A percentile compares a stretch with the other conserved stretches of the same genome.
Conservation (phyloP, 2,888 invertebrate genomes). For the Macrosoma leucophasiata region DNA sequence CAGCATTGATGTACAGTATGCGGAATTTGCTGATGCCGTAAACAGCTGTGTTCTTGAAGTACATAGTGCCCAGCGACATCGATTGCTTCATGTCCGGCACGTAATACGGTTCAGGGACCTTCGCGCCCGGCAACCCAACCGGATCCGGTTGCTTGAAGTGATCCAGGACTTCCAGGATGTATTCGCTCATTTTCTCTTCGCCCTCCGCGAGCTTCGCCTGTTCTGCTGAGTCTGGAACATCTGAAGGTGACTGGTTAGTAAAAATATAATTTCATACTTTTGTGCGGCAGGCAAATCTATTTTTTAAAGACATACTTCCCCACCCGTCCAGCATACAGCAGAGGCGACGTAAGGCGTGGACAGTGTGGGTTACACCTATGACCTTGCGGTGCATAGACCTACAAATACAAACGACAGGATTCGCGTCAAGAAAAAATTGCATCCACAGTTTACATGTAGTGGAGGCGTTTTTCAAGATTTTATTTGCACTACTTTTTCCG, state of each 20-base stretch:
- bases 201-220: conserved; percentile 45
- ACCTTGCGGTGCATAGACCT: too few relatives aligned
- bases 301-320: background rate
- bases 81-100: conserved; percentile 86
- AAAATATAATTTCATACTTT: background rate
- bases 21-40: conserved; percentile 88
- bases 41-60: conserved; percentile 82
- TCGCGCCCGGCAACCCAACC: conserved; percentile 84
- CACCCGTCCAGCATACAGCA: too few relatives aligned
- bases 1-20: conserved; percentile 81
- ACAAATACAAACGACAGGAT: too few relatives aligned
- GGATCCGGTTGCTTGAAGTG: conserved; percentile 90
- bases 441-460: too few relatives aligned
- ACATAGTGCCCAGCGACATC: conserved; percentile 79
- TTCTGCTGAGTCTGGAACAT: too few relatives aligned
- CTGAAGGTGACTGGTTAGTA: too few relatives aligned
- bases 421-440: too few relatives aligned
- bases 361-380: too few relatives aligned
- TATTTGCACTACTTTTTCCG: too few relatives aligned
- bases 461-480: too few relatives aligned
- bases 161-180: conserved; percentile 81
- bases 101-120: conserved; percentile 87
- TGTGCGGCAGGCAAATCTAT: background rate
- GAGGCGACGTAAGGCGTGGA: too few relatives aligned
- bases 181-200: conserved; percentile 83